Evolutionary conservation across 2,113 vertebrate genomes (phyloP).

Genomic region (Solenodon paradoxus): DNA sequence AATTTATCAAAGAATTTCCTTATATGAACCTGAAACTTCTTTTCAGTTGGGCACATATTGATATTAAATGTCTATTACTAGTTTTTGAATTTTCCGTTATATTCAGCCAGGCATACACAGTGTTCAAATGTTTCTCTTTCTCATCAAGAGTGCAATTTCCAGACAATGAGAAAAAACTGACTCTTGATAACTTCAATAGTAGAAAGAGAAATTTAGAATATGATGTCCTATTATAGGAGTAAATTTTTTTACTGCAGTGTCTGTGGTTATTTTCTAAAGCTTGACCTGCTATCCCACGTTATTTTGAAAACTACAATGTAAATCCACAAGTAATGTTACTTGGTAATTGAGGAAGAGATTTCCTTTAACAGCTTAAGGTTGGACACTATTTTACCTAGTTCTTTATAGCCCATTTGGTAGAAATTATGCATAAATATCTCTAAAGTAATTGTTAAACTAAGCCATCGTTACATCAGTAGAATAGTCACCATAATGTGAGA

Average conservation of each 20-base stretch:
- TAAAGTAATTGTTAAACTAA: background rate
- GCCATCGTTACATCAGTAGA: background rate
- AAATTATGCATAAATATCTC: background rate
- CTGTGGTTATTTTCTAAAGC: background rate
- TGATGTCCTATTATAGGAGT: background rate
- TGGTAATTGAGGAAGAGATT: background rate
- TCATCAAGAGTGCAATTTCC: conserved; percentile 14
- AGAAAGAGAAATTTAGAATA: background rate
- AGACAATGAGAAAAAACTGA: background rate
- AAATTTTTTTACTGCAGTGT: no score
- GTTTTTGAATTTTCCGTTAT: background rate
- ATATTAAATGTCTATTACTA: background rate
- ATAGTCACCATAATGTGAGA: background rate
- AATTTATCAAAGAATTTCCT: conserved; percentile 79
- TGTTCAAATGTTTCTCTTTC: conserved; percentile 18
- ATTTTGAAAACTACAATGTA: background rate
- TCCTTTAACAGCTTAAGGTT: background rate
- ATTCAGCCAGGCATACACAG: background rate
- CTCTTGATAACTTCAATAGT: background rate
- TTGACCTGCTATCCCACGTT: background rate
- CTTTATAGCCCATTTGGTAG: background rate
- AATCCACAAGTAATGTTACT: background rate
- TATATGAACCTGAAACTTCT: background rate
- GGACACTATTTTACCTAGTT: background rate
- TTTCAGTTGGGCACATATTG: background rate